Evolutionary conservation across 2,797 vertebrate genomes (phyloP), one percentile per base, ranked within the genome.

Genomic region (Sarcophilus harrisii): DNA sequence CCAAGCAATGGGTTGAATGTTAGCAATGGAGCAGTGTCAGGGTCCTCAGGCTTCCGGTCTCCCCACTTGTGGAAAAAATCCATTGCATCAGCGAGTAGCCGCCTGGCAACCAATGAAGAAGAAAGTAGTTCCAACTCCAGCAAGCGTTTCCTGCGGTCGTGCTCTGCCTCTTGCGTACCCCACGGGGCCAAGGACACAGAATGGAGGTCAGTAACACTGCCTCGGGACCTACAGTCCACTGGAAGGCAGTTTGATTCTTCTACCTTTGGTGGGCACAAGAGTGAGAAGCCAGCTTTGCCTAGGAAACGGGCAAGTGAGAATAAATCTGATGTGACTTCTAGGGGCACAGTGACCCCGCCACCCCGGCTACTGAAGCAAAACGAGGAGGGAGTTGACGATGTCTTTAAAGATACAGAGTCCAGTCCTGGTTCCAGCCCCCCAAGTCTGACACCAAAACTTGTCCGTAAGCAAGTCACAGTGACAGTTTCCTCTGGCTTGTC

Each of bases 181-280:
- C 98, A 98, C 0, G 98, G 99, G 14, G 98, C 99, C 0, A 99
- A 99, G 62, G 99, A 99, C 97, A 99, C 98, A 0, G 99, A 99
- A 96, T 99, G 99, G 99, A 99, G 98, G 97, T 99, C 99, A 0
- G 99, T 99, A 97, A 99, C 99, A 0, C 99, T 99, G 94, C 99
- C 99, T 0, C 99, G 99, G 66, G 99, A 99, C 97, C 96, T 99
- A 91, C 99, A 99, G 96, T 99, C 99, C 95, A 97, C 98, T 0
- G 98, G 98, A 0, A 99, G 99, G 12, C 99, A 99, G 97, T 99
- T 99, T 29, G 99, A 99, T 96, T 99, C 99, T 0, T 99, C 99
- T 95, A 99, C 99, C 2, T 99, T 99, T 0, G 99, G 99, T 10
- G 99, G 99, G 0, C 99, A 99, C 98, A 98, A 91, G 49, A 98